A percentile compares a stretch with the other conserved stretches of the same genome.
Conservation (phyloP, 2,113 vertebrate species). For the Microcebus jonahi region DNA sequence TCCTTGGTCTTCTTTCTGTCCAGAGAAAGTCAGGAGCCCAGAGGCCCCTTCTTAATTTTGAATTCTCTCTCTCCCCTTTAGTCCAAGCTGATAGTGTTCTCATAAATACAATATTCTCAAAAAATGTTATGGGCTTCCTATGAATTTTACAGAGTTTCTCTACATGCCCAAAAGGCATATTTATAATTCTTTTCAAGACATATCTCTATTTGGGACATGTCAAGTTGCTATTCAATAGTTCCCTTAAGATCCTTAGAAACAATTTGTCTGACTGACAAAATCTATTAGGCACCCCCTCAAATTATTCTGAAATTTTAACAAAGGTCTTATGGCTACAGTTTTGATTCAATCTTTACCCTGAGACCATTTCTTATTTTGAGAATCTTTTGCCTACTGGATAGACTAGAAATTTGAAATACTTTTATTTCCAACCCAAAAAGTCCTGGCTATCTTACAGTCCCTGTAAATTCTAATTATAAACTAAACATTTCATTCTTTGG, state of each 20-base stretch:
- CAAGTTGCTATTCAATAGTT: neutral
- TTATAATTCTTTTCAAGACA: neutral
- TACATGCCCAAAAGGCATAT: neutral
- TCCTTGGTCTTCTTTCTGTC: neutral
- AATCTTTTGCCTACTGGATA: neutral
- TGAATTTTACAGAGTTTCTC: neutral
- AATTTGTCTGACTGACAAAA: neutral
- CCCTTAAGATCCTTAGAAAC: neutral
- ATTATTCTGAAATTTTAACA: slow-evolving; percentile 1
- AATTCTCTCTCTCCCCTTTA: neutral
- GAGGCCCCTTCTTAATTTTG: neutral
- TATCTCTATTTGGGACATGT: neutral
- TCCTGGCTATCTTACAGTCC: neutral
- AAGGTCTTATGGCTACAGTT: neutral
- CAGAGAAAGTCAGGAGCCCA: neutral
- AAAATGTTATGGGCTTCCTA: neutral
- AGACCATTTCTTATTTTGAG: neutral
- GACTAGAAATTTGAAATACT: neutral
- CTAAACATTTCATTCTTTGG: neutral
- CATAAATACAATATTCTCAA: neutral
- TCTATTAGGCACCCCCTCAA: neutral
- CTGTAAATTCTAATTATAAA: slow-evolving; percentile 20
- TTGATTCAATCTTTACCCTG: neutral
- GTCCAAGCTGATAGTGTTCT: neutral
- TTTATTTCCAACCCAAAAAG: neutral